These are phyloP conservation scores for Drosophila anomalata DNA, from an alignment of 2,888 invertebrate species.

Conservation along the genomic window DNA sequence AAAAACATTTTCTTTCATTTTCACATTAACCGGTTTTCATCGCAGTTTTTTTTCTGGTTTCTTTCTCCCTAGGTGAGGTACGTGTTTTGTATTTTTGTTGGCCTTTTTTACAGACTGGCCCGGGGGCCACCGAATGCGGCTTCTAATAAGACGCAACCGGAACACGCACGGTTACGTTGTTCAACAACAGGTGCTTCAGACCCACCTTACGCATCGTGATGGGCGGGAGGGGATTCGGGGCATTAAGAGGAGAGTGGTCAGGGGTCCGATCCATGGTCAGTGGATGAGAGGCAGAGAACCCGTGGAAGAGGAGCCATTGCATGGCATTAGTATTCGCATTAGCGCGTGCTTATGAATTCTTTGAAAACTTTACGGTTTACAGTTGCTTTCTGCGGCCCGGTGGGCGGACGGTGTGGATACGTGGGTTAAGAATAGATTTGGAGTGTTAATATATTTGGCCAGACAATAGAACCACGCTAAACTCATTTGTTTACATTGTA, in stretches of 20 bases:
- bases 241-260: slow-evolving; percentile 25
- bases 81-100: slow-evolving; percentile 38
- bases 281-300: slow-evolving; percentile 5
- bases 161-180: slow-evolving; percentile 57
- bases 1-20: slow-evolving; percentile 76
- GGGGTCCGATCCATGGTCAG: slow-evolving; percentile 5
- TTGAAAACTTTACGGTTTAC: slow-evolving; percentile 52
- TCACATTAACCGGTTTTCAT: slow-evolving; percentile 69
- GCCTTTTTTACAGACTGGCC: slow-evolving; percentile 31
- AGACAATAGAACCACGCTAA: slow-evolving; percentile 13
- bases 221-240: slow-evolving; percentile 19
- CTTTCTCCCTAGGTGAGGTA: slow-evolving; percentile 17
- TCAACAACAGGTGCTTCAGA: slow-evolving; percentile 63
- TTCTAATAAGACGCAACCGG: slow-evolving; percentile 61
- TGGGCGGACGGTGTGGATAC: slow-evolving; percentile 38
- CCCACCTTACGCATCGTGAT: slow-evolving; percentile 33
- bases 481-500: slow-evolving; percentile 14
- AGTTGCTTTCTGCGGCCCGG: slow-evolving; percentile 24
- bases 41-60: slow-evolving; percentile 27
- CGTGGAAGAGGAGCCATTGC: slow-evolving; percentile 7
- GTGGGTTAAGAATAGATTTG: slow-evolving; percentile 33
- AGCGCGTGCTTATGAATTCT: slow-evolving; percentile 73
- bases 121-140: slow-evolving; percentile 45
- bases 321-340: slow-evolving; percentile 55
- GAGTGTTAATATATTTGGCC: slow-evolving; percentile 30